phyloP scores from a whole-genome alignment of 2,888 invertebrate species.

The Theretra japonica region DNA sequence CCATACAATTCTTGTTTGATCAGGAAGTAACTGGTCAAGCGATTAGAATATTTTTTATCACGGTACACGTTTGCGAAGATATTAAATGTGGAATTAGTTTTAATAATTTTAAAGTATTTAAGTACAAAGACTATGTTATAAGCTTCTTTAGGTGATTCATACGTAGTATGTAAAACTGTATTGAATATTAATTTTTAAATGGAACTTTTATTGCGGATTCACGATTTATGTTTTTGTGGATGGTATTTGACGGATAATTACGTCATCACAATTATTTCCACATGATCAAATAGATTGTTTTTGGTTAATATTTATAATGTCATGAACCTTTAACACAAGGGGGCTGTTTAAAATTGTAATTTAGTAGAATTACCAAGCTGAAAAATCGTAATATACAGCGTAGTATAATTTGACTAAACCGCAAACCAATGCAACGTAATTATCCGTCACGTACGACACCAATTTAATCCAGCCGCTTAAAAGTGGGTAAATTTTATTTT shows the following conservation, averaged over 20 bases:
- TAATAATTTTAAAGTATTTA: constrained; percentile 23
- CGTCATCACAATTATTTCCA: background rate
- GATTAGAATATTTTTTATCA: constrained; percentile 17
- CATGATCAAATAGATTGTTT: background rate
- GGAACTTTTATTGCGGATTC: background rate
- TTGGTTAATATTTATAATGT: background rate
- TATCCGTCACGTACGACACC: background rate
- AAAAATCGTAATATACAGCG: too few relatives aligned
- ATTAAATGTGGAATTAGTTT: background rate
- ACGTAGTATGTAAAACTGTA: background rate
- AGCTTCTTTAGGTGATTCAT: constrained; percentile 8
- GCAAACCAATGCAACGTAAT: background rate
- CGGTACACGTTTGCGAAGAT: background rate
- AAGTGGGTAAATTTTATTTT: background rate
- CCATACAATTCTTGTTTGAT: background rate
- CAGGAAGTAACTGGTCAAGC: constrained; percentile 2
- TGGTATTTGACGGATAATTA: background rate
- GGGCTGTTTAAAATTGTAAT: too few relatives aligned
- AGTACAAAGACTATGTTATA: constrained; percentile 29
- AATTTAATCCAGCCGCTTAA: background rate
- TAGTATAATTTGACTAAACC: too few relatives aligned
- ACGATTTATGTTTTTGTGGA: background rate
- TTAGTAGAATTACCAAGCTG: too few relatives aligned
- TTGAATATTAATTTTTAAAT: background rate
- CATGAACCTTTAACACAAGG: too few relatives aligned